These are phyloP conservation scores for Xenentodon cancila DNA, from an alignment of 2,797 vertebrate species.

Conservation along the genomic window DNA sequence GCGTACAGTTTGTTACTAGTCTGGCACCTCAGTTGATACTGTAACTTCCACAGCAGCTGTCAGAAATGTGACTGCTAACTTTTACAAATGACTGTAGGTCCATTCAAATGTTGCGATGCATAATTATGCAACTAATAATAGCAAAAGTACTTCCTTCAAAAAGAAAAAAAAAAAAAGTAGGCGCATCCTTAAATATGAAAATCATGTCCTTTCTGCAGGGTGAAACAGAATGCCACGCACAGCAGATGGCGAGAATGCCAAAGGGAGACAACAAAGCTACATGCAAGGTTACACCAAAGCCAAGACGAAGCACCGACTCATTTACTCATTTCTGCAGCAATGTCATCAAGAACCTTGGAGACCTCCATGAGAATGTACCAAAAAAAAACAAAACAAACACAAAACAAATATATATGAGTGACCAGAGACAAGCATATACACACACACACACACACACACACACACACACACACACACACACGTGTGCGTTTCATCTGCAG, in stretches of 20 bases:
- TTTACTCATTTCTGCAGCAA: slow-evolving; percentile 21
- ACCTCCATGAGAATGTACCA: background rate
- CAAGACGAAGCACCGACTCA: slow-evolving; percentile 34
- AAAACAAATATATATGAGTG: background rate
- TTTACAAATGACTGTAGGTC: too few relatives aligned
- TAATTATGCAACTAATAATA: background rate
- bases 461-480: too few relatives aligned
- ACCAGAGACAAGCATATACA: background rate
- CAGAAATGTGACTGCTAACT: too few relatives aligned
- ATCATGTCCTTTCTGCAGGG: slow-evolving; percentile 36
- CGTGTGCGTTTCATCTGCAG: too few relatives aligned
- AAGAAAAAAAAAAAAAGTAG: slow-evolving; percentile 12
- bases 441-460: too few relatives aligned
- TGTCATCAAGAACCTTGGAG: slow-evolving; percentile 2
- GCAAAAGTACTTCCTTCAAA: slow-evolving; percentile 2
- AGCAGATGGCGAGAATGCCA: slow-evolving; percentile 67
- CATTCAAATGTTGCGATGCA: too few relatives aligned
- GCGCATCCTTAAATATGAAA: slow-evolving; percentile 15
- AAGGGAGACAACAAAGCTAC: slow-evolving; percentile 53
- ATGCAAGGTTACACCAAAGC: slow-evolving; percentile 63
- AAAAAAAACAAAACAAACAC: background rate
- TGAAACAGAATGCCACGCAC: slow-evolving; percentile 46
- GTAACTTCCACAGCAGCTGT: too few relatives aligned
- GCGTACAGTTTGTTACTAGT: too few relatives aligned
- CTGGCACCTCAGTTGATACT: too few relatives aligned